Base-by-base conservation (phyloP, 2,797 vertebrate genomes). In the Falco naumanni region DNA sequence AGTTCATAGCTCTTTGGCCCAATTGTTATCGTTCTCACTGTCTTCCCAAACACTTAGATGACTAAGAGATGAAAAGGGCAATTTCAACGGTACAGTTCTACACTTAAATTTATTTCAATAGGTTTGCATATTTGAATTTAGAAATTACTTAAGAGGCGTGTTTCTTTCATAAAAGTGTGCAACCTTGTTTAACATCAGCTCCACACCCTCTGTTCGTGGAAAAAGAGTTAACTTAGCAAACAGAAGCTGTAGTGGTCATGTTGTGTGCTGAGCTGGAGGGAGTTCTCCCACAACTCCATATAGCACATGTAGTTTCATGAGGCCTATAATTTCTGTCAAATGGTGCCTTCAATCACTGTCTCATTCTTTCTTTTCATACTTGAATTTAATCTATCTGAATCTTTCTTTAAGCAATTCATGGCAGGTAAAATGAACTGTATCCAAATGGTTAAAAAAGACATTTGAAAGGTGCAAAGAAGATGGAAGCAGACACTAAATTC, bases 401-500 rank as follows among this genome's bases (percentile, higher is more conserved):
- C 12, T 64, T n/a, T 43, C 41, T 57, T 90, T 86, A 41, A 79
- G 5, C 16, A 68, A 26, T 87, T 93, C 17, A 19, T 45, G 29
- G 28, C 56, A 87, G 47, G 20, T 79, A 89, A 91, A 74, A 29
- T 59, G 48, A 75, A 16, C 16, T 57, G 54, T 60, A 69, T 71
- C 59, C 54, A 95, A 96, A 57, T 83, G 89, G 65, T 96, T 97
- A 95, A 97, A 96, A 94, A 94, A 92, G 72, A 93, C 50, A 72
- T 96, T 85, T 95, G 94, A 97, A 96, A 97, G 81, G 84, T 97
- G 54, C 59, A 95, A 97, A 93, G 90, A 92, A 94, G 93, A 89
- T 61, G 92, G 89, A 97, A 87, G 84, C 77, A 97, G 97, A 94
- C 78, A 82, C 83, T 97, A 96, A 97, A 97, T 93, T 83, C 83